Base-by-base conservation (phyloP, 2,888 invertebrate species). In the Dichetophora obliterata region DNA sequence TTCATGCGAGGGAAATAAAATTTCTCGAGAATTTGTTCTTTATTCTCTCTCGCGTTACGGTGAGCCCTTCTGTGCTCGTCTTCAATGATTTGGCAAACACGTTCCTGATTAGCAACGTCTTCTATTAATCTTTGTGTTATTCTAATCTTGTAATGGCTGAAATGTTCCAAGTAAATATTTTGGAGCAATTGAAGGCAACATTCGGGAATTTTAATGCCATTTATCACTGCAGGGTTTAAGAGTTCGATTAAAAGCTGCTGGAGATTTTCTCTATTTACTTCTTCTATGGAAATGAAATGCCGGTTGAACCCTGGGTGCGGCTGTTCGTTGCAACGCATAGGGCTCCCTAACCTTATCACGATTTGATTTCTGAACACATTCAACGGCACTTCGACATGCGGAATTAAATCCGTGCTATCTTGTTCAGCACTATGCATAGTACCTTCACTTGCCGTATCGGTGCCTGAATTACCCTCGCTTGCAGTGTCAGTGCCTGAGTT, bases 341-440 rank as follows among this genome's bases (percentile, higher is more conserved):
- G 76, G 4, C 77, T 77, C 1, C 66, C 77, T 71, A 75, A 52
- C 22, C 16, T 50, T 8, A 78, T 50, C n/a, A 80, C 75, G 37
- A 80, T 34, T 52, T 80, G 78, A 16, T 77, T 80, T 11, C 74
- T 34, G 22, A 78, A 78, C n/a, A 78, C 75, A 22, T 75, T 78
- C 8, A 79, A 59, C 14, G 80, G 73, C 0, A 63, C 76, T 68
- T 80, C 79, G 9, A 76, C 77, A 22, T 75, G 78, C 16, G 78
- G 76, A 34, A 80, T 80, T 31, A 31, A 31, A n/a, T n/a, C n/a
- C n/a, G n/a, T n/a, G n/a, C n/a, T n/a, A n/a, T n/a, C n/a, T n/a
- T n/a, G n/a, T n/a, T n/a, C n/a, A n/a, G n/a, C n/a, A n/a, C n/a
- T n/a, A n/a, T n/a, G n/a, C n/a, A n/a, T n/a, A n/a, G n/a, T n/a